Evolutionary conservation across 2,797 vertebrate species (phyloP), one percentile per base, ranked within the genome.

Genomic region (Otus scops): DNA sequence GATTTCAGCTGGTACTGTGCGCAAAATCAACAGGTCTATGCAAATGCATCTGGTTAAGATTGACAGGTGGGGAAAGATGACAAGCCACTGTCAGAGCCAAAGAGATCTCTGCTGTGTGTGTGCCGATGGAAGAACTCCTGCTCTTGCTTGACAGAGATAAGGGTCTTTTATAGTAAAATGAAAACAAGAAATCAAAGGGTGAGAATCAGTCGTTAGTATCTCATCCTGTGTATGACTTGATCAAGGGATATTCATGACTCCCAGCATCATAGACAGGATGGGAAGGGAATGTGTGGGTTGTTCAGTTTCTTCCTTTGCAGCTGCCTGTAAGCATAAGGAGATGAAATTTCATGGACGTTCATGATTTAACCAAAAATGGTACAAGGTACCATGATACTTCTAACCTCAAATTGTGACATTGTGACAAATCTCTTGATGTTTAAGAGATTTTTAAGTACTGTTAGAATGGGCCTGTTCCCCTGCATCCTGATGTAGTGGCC

Each of bases 111-210:
- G 21, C 47, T 79, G 3, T 1, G 0, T 30, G 38, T 67, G 67
- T 79, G 71, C 43, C 10, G 4, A 10, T 34, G 56, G 67, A 89
- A 86, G 43, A 82, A 65, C 30, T 85, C 19, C 27, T 3, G 1
- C 60, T 59, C 47, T 73, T 76, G 32, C 34, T 70, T 57, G 36
- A 57, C 28, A 39, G 50, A 93, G 89, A 92, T 76, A 92, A 93
- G 54, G 27, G 83, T 73, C 89, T 94, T 79, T 85, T 77, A 84
- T 2, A 78, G 18, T 11, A 92, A 94, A 93, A 88, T 41, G 60
- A 79, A 93, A 94, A 88, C 67, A 92, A 85, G 75, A 48, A 91
- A 85, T 93, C 93, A 92, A 95, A 96, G 91, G 68, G 23, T 91
- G 69, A 86, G 70, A 88, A 83, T 92, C 70, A 71, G 81, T 65